phyloP scores from a whole-genome alignment of 2,888 invertebrate species.

The Panopea generosa region DNA sequence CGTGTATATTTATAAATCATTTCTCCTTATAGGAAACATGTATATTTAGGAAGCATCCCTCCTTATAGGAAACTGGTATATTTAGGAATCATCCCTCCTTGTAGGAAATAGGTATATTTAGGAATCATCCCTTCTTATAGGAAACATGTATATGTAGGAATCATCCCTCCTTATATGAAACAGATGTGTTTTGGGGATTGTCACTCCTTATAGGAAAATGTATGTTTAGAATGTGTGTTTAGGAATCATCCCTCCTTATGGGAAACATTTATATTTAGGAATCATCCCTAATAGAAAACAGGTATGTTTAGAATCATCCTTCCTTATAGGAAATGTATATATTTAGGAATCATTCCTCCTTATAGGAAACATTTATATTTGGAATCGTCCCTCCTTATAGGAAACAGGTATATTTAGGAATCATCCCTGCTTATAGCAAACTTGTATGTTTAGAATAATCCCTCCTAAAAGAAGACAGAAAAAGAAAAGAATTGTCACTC shows the following conservation, averaged over 20 bases:
- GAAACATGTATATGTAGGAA: conserved; percentile 96
- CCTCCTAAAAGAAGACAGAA: conserved; percentile 97
- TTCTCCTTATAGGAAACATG: conserved; percentile 96
- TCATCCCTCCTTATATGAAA: conserved; percentile 96
- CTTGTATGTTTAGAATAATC: conserved; percentile 97
- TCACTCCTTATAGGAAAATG: conserved; percentile 95
- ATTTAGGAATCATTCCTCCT: conserved; percentile 97
- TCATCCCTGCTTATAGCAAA: conserved; percentile 96
- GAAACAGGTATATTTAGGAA: conserved; percentile 93
- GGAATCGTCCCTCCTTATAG: conserved; percentile 97
- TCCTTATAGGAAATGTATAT: conserved; percentile 96
- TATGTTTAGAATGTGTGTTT: conserved; percentile 96
- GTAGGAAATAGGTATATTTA: conserved; percentile 93
- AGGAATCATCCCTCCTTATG: conserved; percentile 96
- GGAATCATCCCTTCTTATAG: conserved; percentile 96
- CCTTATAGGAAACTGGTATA: conserved; percentile 97
- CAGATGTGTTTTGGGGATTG: conserved; percentile 97
- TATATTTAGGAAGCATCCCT: conserved; percentile 95
- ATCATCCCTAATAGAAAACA: conserved; percentile 97
- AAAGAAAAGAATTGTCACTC: conserved; percentile 97
- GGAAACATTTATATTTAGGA: conserved; percentile 97
- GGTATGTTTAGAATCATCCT: conserved; percentile 96
- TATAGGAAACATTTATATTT: conserved; percentile 95
- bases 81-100: conserved; percentile 96
- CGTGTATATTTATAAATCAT: conserved; percentile 98